These are phyloP conservation scores for Sebastes diaconus DNA, from an alignment of 2,797 vertebrate genomes.

Conservation along the genomic window DNA sequence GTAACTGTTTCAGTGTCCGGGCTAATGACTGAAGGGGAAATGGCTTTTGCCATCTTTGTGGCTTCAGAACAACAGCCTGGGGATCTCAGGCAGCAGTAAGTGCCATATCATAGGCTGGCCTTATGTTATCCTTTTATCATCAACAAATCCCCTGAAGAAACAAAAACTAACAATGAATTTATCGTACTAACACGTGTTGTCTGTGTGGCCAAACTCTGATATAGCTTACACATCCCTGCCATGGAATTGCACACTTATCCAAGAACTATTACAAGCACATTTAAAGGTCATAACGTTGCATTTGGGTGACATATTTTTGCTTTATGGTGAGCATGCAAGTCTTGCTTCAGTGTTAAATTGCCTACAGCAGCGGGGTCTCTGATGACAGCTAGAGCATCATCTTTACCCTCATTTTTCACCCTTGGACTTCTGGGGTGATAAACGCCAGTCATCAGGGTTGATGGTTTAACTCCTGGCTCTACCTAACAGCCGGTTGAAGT, in stretches of 20 bases:
- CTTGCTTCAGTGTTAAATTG: conserved; percentile 13
- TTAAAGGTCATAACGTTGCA: not conserved
- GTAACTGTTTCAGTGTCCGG: not conserved
- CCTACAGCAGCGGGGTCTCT: not conserved
- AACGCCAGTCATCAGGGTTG: not conserved
- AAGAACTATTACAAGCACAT: conserved; percentile 36
- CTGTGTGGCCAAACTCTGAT: not conserved
- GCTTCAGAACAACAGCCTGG: not conserved
- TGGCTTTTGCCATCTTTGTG: not conserved
- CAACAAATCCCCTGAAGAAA: not conserved
- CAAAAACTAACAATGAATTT: not conserved
- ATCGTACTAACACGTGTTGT: not conserved
- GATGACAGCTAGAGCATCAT: conserved; percentile 1
- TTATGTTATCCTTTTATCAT: not conserved
- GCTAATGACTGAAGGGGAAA: not conserved
- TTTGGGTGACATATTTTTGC: not conserved
- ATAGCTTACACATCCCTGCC: not conserved
- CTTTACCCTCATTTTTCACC: not conserved
- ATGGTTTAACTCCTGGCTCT: conserved; percentile 2
- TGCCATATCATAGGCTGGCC: not conserved
- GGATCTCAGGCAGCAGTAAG: not conserved
- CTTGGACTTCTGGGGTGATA: not conserved
- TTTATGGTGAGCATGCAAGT: conserved; percentile 19
- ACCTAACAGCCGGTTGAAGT: not conserved
- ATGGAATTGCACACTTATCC: conserved; percentile 1